Evolutionary conservation across 2,797 vertebrate species (phyloP).

Genomic region (Brachymystax lenok): DNA sequence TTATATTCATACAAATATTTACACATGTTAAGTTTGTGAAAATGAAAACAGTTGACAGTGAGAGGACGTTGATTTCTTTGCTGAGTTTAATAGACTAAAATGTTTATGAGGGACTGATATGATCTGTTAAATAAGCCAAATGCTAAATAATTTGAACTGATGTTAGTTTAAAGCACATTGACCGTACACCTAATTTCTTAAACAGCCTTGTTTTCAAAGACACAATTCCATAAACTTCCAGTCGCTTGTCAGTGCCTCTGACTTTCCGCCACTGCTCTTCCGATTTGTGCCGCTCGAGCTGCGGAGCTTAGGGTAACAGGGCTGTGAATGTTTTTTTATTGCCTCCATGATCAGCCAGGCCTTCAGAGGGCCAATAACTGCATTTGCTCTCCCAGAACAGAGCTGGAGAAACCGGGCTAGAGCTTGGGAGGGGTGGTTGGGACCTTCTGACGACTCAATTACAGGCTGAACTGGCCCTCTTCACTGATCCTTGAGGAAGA

Average conservation of each 20-base stretch:
- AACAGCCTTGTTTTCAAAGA: too few species aligned
- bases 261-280: slow-evolving; percentile 16
- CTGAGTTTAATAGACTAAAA: not conserved
- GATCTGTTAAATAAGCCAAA: not conserved
- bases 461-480: slow-evolving; percentile 8
- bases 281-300: slow-evolving; percentile 26
- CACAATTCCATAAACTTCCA: too few species aligned
- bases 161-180: not conserved
- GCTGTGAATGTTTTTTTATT: slow-evolving; percentile 49
- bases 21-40: too few species aligned
- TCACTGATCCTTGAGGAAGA: not conserved
- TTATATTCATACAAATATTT: too few species aligned
- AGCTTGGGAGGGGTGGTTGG: not conserved
- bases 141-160: not conserved
- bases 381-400: not conserved
- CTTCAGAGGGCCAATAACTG: slow-evolving; percentile 18
- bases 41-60: too few species aligned
- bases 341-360: slow-evolving; percentile 45
- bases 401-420: not conserved
- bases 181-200: not conserved
- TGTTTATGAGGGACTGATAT: not conserved
- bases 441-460: slow-evolving; percentile 12
- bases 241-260: not conserved
- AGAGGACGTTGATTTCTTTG: too few species aligned
- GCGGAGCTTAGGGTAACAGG: slow-evolving; percentile 20